phyloP scores from a whole-genome alignment of 2,113 vertebrate species.

The Asarcornis scutulata region DNA sequence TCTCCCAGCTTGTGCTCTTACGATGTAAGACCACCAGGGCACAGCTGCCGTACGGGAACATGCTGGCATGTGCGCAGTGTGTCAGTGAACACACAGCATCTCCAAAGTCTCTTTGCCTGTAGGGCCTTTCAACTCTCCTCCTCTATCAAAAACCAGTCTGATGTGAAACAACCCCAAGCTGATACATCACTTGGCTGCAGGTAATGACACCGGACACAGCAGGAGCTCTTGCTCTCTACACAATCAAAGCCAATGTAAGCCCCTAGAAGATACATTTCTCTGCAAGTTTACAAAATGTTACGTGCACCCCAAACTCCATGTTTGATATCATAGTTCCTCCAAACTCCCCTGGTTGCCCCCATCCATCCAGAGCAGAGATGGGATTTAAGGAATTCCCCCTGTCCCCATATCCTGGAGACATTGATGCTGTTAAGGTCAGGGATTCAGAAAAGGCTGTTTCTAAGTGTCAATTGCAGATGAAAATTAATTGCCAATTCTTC shows the following conservation, averaged over 20 bases:
- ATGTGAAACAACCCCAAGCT: background rate
- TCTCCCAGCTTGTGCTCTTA: background rate
- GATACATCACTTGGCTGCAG: background rate
- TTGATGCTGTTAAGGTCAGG: background rate
- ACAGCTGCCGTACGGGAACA: background rate
- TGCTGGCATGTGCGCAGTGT: background rate
- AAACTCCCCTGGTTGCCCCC: background rate
- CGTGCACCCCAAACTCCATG: background rate
- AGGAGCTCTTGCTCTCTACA: background rate
- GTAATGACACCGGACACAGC: background rate
- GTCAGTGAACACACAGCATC: fast-evolving
- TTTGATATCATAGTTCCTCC: background rate
- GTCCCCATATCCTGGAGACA: background rate
- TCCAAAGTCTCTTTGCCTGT: background rate
- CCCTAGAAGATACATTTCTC: background rate
- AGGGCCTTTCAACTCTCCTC: background rate
- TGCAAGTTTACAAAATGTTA: background rate
- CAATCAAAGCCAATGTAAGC: background rate
- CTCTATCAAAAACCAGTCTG: background rate
- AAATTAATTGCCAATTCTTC: background rate
- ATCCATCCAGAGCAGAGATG: background rate
- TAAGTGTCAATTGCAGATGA: background rate
- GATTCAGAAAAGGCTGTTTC: background rate
- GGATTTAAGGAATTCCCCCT: background rate
- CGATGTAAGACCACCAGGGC: background rate